Evolutionary conservation across 2,113 vertebrate genomes (phyloP).

Genomic region (Aegypius monachus): DNA sequence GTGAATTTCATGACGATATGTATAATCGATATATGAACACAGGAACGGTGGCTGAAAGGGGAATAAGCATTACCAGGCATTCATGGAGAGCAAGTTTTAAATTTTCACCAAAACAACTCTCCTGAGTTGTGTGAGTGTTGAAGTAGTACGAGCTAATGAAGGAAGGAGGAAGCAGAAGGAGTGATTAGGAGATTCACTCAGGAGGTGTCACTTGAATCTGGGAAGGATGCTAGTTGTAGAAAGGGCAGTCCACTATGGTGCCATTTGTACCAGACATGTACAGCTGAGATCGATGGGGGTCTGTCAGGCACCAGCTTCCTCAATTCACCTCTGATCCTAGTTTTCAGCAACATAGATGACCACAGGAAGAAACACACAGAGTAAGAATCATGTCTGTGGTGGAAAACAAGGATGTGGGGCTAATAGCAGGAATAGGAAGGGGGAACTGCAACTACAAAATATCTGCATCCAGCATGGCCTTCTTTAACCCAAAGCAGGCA

Average conservation of each 20-base stretch:
- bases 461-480: background rate
- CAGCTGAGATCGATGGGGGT: background rate
- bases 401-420: rapidly evolving
- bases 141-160: background rate
- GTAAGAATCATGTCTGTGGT: background rate
- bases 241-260: background rate
- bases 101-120: background rate
- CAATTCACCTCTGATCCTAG: background rate
- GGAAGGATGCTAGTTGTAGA: background rate
- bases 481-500: background rate
- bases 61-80: background rate
- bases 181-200: background rate
- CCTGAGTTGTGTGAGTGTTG: background rate
- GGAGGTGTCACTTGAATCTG: background rate
- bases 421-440: background rate
- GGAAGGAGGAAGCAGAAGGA: background rate
- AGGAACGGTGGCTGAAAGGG: background rate
- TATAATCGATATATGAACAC: background rate
- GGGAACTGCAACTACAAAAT: background rate
- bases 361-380: background rate
- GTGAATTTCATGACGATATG: background rate
- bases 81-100: background rate
- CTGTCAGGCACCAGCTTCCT: background rate
- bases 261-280: rapidly evolving
- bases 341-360: background rate